Conservation (phyloP, 2,113 vertebrate species). For the Pongo pygmaeus region DNA sequence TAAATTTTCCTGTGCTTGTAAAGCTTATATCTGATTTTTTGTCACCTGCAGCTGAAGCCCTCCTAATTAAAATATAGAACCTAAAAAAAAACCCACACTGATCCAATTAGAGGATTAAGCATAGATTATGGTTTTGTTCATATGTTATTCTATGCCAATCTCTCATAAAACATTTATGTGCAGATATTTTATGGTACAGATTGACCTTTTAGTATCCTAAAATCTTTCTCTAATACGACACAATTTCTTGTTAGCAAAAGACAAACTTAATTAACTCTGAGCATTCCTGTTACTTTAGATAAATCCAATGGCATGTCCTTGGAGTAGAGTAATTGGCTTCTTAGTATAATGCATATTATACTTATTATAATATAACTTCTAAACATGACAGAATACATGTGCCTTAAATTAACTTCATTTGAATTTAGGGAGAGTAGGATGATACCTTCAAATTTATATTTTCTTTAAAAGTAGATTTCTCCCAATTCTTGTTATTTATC, state of each 20-base stretch:
- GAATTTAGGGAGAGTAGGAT: conserved; percentile 12
- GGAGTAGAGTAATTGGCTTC: conserved; percentile 64
- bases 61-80: conserved; percentile 36
- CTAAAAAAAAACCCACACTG: background rate
- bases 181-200: background rate
- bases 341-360: conserved; percentile 52
- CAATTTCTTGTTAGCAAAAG: conserved; percentile 67
- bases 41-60: background rate
- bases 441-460: conserved; percentile 54
- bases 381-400: conserved; percentile 54
- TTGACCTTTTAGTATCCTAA: conserved; percentile 62
- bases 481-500: conserved; percentile 21
- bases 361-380: conserved; percentile 67
- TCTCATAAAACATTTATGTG: conserved; percentile 54
- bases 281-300: conserved; percentile 72
- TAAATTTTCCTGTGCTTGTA: background rate
- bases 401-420: conserved; percentile 70
- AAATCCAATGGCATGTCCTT: conserved; percentile 63
- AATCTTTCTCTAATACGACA: conserved; percentile 58
- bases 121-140: conserved; percentile 19
- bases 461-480: conserved; percentile 44
- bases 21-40: background rate
- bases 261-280: conserved; percentile 76
- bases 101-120: conserved; percentile 11
- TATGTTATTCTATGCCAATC: conserved; percentile 25